These are phyloP conservation scores for Drosophila sp. DNA, from an alignment of 1,140 invertebrate genomes.

Conservation along the genomic window DNA sequence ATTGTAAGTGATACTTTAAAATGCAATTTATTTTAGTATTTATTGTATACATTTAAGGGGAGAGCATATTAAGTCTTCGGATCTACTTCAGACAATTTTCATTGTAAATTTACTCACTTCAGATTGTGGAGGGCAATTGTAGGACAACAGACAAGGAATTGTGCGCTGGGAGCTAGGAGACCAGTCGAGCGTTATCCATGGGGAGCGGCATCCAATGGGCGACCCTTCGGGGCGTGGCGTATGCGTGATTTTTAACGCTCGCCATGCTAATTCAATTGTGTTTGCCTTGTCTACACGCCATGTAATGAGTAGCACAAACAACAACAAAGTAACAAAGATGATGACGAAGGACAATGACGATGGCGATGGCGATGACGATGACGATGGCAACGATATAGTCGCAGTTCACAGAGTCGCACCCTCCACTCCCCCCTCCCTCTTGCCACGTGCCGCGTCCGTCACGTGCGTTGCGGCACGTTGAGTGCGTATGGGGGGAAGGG, in stretches of 20 bases:
- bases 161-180: not conserved
- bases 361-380: conserved; percentile 13
- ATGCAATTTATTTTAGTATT: no score
- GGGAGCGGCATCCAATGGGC: conserved; percentile 30
- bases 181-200: conserved; percentile 28
- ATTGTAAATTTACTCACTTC: conserved; percentile 32
- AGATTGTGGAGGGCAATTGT: conserved; percentile 74
- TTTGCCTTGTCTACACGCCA: conserved; percentile 80
- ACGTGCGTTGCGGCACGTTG: conserved; percentile 51
- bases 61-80: conserved; percentile 24
- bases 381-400: conserved; percentile 43
- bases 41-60: no score
- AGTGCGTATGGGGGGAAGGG: conserved; percentile 21
- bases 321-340: conserved; percentile 38
- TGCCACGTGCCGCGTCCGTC: conserved; percentile 59
- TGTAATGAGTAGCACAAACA: conserved; percentile 81
- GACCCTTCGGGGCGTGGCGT: conserved; percentile 56
- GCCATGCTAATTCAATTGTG: conserved; percentile 82
- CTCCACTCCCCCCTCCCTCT: not conserved
- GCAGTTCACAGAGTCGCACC: conserved; percentile 25
- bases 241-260: conserved; percentile 78
- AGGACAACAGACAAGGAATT: conserved; percentile 56
- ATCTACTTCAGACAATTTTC: not conserved
- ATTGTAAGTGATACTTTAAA: no score
- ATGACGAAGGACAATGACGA: conserved; percentile 48